Evolutionary conservation across 2,797 vertebrate species (phyloP).

Genomic region (Apogon talboti): DNA sequence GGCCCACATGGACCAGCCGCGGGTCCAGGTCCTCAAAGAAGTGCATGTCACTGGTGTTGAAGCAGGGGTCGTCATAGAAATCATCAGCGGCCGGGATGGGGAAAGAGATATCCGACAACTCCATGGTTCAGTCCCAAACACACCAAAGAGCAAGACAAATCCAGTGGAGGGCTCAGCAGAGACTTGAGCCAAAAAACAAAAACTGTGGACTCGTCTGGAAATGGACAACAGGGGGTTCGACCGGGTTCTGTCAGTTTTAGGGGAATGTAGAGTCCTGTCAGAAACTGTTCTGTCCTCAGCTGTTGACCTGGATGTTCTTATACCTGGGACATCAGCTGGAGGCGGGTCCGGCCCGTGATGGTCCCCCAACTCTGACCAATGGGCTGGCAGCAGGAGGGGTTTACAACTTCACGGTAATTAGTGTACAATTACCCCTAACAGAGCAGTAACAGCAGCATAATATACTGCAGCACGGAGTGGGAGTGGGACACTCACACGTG

Average conservation of each 20-base stretch:
- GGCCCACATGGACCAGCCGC: slow-evolving; percentile 91
- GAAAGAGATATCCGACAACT: slow-evolving; percentile 93
- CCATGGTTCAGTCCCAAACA: slow-evolving; percentile 77
- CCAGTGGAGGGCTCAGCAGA: slow-evolving; percentile 8
- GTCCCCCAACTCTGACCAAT: slow-evolving; percentile 75
- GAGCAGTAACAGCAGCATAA: slow-evolving; percentile 44
- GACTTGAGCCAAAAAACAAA: neutral
- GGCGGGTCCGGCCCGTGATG: slow-evolving; percentile 49
- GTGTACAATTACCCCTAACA: slow-evolving; percentile 70
- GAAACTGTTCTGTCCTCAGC: slow-evolving; percentile 47
- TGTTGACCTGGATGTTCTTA: slow-evolving; percentile 72
- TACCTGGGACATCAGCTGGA: slow-evolving; percentile 38
- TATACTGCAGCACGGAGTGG: slow-evolving; percentile 18
- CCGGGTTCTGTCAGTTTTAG: too few species aligned
- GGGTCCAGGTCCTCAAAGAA: slow-evolving; percentile 98
- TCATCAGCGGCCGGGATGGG: slow-evolving; percentile 90
- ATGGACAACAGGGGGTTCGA: too few species aligned
- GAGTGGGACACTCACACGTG: neutral
- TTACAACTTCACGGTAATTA: slow-evolving; percentile 77
- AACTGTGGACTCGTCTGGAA: too few species aligned
- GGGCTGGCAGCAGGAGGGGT: slow-evolving; percentile 50
- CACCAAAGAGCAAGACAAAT: slow-evolving; percentile 9
- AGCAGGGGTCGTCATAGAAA: slow-evolving; percentile 97
- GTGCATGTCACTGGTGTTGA: slow-evolving; percentile 95
- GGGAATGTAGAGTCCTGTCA: slow-evolving; percentile 62